Conservation (phyloP, 2,113 vertebrate species). For the Halcyon malimbica region DNA sequence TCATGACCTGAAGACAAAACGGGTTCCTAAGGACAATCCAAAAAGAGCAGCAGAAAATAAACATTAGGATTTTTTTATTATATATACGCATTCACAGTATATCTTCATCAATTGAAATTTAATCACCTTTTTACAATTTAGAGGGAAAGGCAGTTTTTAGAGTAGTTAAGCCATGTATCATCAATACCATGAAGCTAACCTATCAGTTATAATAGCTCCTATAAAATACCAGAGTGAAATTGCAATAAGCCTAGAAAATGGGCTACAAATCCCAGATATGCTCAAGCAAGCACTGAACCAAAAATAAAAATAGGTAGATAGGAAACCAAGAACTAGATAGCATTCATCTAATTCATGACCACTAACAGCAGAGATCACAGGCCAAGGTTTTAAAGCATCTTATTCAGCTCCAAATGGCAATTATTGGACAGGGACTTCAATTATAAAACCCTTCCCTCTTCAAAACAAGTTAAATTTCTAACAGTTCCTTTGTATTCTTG, state of each 20-base stretch:
- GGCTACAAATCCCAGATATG: slow-evolving; percentile 89
- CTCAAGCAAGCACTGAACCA: slow-evolving; percentile 87
- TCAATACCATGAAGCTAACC: slow-evolving; percentile 83
- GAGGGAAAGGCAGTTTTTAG: slow-evolving; percentile 63
- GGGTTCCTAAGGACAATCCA: slow-evolving; percentile 21
- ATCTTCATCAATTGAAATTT: slow-evolving; percentile 72
- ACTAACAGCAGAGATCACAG: slow-evolving; percentile 77
- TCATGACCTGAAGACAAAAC: neutral
- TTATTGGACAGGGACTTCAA: slow-evolving; percentile 47
- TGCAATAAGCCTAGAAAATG: slow-evolving; percentile 87
- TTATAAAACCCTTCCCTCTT: slow-evolving; percentile 16
- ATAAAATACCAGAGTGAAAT: slow-evolving; percentile 85
- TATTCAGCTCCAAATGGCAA: slow-evolving; percentile 60
- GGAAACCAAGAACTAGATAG: slow-evolving; percentile 78
- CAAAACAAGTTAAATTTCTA: neutral
- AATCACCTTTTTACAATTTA: slow-evolving; percentile 79
- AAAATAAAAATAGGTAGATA: slow-evolving; percentile 86
- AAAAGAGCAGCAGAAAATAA: slow-evolving; percentile 55
- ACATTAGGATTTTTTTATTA: slow-evolving; percentile 42
- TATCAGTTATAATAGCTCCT: slow-evolving; percentile 88
- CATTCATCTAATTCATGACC: slow-evolving; percentile 79
- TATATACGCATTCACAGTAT: slow-evolving; percentile 53
- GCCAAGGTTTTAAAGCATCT: slow-evolving; percentile 80
- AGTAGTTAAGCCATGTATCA: slow-evolving; percentile 81
- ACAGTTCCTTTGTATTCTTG: neutral